Base-by-base conservation (phyloP, 2,888 invertebrate genomes). In the Noctua comes region DNA sequence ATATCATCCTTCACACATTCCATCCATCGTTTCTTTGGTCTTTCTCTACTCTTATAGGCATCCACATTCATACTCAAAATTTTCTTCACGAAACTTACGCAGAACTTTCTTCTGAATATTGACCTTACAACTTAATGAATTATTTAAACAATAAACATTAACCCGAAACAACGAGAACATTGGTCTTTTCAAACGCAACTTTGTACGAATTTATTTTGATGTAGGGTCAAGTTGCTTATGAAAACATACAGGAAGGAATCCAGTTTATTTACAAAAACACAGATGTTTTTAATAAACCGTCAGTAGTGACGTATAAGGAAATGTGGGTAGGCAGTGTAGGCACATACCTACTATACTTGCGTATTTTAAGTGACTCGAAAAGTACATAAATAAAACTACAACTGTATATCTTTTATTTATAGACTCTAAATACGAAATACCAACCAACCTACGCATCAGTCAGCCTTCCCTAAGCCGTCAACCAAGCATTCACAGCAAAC, bases 251-350 rank as follows among this genome's bases (percentile, higher is more conserved):
- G 8, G 68, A 57, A 36, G 3, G n/a, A 31, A 68, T 57, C n/a
- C n/a, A 27, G 83, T 68, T 64, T 73, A 27, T 66, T 54, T 71
- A n/a, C 51, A 46, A 2, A 66, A 65, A 66, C n/a, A 27, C 71
- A 83, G 64, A 82, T 82, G 86, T 79, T 84, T n/a, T 21, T 51
- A 51, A 59, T 59, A 76, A 64, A 68, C 57, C n/a, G 54, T 62
- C 5, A 13, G 46, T 69, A 57, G 7, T 13, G 51, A 48, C 86
- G 21, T 74, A 65, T 48, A 86, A 4, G 68, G 87, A 0, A 1
- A 16, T 40, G 70, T 27, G 79, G 54, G 86, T 69, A 73, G 84
- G 69, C 40, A 48, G 59, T 27, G 59, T 27, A 59, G 27, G 57
- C n/a, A 13, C n/a, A 27, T 2, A 57, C 57, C 24, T 54, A 24